Conservation (phyloP, 2,888 invertebrate species). For the Synergus itoensis region DNA sequence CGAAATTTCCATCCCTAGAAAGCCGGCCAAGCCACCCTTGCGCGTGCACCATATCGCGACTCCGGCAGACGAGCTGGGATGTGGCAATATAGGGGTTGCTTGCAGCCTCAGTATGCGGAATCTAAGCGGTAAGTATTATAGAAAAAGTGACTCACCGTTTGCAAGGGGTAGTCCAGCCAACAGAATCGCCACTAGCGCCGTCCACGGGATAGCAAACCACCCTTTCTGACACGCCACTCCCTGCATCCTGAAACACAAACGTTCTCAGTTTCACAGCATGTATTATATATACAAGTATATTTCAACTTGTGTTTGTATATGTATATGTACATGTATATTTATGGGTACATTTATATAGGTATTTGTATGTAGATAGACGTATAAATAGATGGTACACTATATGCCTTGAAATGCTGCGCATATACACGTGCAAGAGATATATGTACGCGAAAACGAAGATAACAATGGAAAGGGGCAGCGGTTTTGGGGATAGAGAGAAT, state of each 20-base stretch:
- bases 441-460: constrained; percentile 14
- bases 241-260: constrained; percentile 70
- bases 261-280: constrained; percentile 43
- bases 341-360: background rate
- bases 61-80: background rate
- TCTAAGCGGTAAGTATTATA: constrained; percentile 52
- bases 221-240: constrained; percentile 67
- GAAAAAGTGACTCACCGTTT: constrained; percentile 74
- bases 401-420: constrained; percentile 30
- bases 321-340: background rate
- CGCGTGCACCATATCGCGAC: constrained; percentile 28
- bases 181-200: constrained; percentile 65
- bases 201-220: constrained; percentile 66
- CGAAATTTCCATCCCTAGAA: constrained; percentile 57
- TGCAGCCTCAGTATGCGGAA: constrained; percentile 43
- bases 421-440: constrained; percentile 29
- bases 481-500: constrained; percentile 26
- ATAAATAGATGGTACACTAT: background rate
- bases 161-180: constrained; percentile 66
- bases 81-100: constrained; percentile 37
- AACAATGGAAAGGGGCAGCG: constrained; percentile 35
- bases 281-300: constrained; percentile 15
- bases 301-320: background rate
- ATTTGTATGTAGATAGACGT: background rate
- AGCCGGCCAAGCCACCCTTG: constrained; percentile 23